Conservation (phyloP, 2,113 vertebrate genomes). For the Podarcis cretensis region DNA sequence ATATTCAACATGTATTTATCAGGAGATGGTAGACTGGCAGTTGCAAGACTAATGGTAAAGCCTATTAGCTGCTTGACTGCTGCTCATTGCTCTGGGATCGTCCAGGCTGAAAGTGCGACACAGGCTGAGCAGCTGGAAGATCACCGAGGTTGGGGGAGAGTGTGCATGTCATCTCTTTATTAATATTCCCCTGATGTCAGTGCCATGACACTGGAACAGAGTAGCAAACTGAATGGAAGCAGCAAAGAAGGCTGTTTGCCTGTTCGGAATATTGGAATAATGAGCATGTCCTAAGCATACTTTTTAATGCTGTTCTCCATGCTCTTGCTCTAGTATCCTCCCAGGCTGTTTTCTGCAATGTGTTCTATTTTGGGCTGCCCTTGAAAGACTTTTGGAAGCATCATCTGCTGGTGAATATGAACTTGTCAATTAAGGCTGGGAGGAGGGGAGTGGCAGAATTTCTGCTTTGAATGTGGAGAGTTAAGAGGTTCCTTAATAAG, state of each 20-base stretch:
- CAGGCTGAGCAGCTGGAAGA: background rate
- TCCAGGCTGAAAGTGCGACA: background rate
- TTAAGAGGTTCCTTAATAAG: too few species aligned
- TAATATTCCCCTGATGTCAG: background rate
- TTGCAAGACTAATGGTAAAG: background rate
- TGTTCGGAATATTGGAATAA: background rate
- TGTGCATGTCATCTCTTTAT: background rate
- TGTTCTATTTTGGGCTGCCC: too few species aligned
- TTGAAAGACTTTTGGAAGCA: too few species aligned
- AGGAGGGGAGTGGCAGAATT: too few species aligned
- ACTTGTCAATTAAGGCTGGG: too few species aligned
- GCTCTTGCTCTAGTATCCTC: too few species aligned
- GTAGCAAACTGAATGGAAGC: background rate
- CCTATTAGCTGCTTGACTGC: slow-evolving; percentile 4
- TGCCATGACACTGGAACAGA: background rate
- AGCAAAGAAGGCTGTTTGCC: background rate
- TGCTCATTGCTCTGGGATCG: rapidly evolving
- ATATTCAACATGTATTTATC: background rate
- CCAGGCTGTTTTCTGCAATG: background rate
- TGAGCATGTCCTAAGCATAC: background rate
- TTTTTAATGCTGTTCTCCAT: background rate
- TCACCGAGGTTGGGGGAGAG: background rate
- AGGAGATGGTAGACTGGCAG: background rate
- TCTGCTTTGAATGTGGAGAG: too few species aligned
- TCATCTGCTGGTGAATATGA: too few species aligned